Base-by-base conservation (phyloP, 2,113 vertebrate species). In the Macrotus californicus region DNA sequence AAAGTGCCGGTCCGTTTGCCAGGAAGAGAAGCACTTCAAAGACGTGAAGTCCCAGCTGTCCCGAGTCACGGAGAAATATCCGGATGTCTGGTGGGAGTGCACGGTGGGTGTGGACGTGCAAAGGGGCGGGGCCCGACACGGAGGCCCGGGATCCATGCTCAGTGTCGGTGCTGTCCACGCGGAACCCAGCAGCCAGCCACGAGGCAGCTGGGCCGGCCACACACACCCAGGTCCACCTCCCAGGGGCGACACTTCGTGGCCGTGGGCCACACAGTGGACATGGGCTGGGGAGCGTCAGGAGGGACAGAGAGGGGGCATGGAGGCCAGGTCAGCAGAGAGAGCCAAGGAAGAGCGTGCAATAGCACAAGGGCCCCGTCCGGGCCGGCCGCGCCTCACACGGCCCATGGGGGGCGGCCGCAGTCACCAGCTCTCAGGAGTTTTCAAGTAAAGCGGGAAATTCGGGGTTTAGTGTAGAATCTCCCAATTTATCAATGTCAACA, bases 161-260 rank as follows among this genome's bases (percentile, higher is more conserved):
- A 34, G 69, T 2, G 29, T 1, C 16, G 5, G 39, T 59, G 0
- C 0, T 11, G 59, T 36, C 41, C 75, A 1, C 64, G 2, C 0
- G 1, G n/a, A 79, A 19, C 50, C 76, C 43, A 8, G 16, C 43
- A 13, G 64, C n/a, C 34, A 7, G 5, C 14, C n/a, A 6, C 0
- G 0, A 21, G 61, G 24, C 24, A 26, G 22, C 8, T 4, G 26
- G 59, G 3, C 24, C 10, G 24, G 22, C 22, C 54, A 11, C 26
- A 26, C 59, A 61, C 59, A 29, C 59, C 59, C 24, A 12, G 10
- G 26, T 26, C 26, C 84, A 12, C 59, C 46, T 12, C 8, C 34
- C 34, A 0, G 2, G 2, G 7, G n/a, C 0, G 22, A 41, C 3
- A 16, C 59, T 5, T 19, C 0, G 13, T 1, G 41, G 10, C 24